Conservation (phyloP, 2,797 vertebrate genomes). For the Apogon hyalosoma region DNA sequence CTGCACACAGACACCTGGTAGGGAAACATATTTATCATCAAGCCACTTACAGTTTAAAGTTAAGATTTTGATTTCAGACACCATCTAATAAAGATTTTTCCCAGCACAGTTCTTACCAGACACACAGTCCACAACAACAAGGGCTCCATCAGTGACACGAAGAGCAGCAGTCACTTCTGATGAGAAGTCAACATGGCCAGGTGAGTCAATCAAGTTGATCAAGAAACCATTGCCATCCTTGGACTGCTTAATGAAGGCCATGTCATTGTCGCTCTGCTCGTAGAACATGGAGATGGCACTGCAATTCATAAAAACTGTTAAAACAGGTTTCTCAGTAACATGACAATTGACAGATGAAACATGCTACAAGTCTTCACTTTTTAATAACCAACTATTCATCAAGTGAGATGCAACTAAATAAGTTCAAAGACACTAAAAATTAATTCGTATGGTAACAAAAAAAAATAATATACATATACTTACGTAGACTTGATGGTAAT, state of each 20-base stretch:
- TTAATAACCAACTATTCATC: too few species aligned
- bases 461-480: too few species aligned
- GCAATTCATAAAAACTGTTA: slow-evolving; percentile 3
- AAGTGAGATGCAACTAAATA: too few species aligned
- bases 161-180: slow-evolving; percentile 97
- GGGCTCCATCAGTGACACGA: slow-evolving; percentile 94
- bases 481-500: slow-evolving; percentile 99
- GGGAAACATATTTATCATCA: neutral
- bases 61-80: neutral
- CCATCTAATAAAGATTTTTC: neutral
- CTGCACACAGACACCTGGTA: slow-evolving; percentile 92
- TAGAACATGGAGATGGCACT: slow-evolving; percentile 96
- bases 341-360: too few species aligned
- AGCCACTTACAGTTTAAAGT: accelerated
- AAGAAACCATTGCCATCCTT: slow-evolving; percentile 94
- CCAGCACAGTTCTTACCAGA: slow-evolving; percentile 85
- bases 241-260: slow-evolving; percentile 95
- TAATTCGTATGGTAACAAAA: neutral
- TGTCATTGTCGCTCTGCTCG: slow-evolving; percentile 88
- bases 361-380: too few species aligned
- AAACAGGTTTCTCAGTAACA: too few species aligned
- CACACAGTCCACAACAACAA: slow-evolving; percentile 96
- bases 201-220: slow-evolving; percentile 97
- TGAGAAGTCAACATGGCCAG: slow-evolving; percentile 96
- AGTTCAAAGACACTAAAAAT: neutral